Evolutionary conservation across 2,888 invertebrate genomes (phyloP).

Genomic region (Spodoptera picta): DNA sequence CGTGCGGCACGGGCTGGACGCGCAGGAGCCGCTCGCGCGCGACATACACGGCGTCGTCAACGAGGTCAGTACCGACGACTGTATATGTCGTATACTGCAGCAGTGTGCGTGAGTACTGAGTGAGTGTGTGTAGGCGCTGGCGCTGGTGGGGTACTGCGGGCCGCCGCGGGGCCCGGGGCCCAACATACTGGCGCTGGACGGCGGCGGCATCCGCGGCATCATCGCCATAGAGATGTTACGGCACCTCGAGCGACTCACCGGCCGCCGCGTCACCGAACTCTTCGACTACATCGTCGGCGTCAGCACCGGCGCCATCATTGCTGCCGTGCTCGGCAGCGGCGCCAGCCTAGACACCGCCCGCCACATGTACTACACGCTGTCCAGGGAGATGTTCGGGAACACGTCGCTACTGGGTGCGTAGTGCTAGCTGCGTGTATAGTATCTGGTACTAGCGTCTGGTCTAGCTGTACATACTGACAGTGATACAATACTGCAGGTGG

Average conservation of each 20-base stretch:
- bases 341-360: constrained; percentile 79
- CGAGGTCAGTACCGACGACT: constrained; percentile 58
- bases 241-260: constrained; percentile 92
- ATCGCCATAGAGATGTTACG: constrained; percentile 94
- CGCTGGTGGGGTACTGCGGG: constrained; percentile 91
- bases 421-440: background rate
- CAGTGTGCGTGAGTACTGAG: background rate
- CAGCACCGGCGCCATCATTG: constrained; percentile 94
- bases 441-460: too few species aligned
- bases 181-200: constrained; percentile 95
- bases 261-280: constrained; percentile 91
- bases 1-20: constrained; percentile 78
- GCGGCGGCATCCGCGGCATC: constrained; percentile 96
- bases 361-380: constrained; percentile 79
- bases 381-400: constrained; percentile 84
- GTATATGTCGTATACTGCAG: background rate
- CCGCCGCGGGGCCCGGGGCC: constrained; percentile 93
- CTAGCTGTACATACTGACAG: too few species aligned
- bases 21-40: constrained; percentile 60
- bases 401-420: constrained; percentile 72
- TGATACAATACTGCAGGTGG: constrained; percentile 68
- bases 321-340: constrained; percentile 91
- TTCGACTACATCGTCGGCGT: constrained; percentile 97
- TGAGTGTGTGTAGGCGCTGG: constrained; percentile 82
- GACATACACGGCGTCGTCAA: constrained; percentile 71